phyloP scores from a whole-genome alignment of 2,113 vertebrate genomes.

The Plecturocebus donacophilus region DNA sequence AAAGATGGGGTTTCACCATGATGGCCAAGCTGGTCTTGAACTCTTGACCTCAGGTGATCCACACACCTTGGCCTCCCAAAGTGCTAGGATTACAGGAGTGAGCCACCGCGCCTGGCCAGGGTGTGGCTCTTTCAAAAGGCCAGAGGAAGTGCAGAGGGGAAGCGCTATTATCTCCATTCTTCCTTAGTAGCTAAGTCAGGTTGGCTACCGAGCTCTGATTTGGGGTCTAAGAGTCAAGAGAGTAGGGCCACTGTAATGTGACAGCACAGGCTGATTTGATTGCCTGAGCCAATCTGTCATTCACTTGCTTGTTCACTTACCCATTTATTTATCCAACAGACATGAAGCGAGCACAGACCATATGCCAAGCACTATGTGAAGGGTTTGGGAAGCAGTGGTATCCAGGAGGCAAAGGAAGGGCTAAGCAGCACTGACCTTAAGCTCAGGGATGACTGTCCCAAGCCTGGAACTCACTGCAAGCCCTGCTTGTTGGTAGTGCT shows the following conservation, averaged over 20 bases:
- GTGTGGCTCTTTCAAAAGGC: neutral
- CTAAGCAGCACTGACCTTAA: neutral
- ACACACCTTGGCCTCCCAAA: too few species aligned
- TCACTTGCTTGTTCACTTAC: neutral
- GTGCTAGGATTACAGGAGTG: too few species aligned
- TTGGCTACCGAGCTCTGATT: neutral
- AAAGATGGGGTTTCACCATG: too few species aligned
- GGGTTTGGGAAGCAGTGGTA: neutral
- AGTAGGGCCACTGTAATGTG: neutral
- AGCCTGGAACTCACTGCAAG: neutral
- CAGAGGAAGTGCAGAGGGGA: neutral
- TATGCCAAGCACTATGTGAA: neutral
- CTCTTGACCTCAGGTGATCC: too few species aligned
- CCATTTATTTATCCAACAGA: conserved; percentile 25
- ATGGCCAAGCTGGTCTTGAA: too few species aligned
- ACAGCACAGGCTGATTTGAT: neutral
- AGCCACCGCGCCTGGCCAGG: too few species aligned
- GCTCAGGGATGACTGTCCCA: neutral
- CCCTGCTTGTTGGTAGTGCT: neutral
- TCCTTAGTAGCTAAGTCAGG: neutral
- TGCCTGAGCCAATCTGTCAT: neutral
- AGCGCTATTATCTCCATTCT: neutral
- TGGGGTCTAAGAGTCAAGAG: neutral
- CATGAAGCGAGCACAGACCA: neutral
- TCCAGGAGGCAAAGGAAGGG: neutral